Evolutionary conservation across 1,140 invertebrate genomes (phyloP), one percentile per base, ranked within the genome.

Genomic region (Lanistes nyassanus): DNA sequence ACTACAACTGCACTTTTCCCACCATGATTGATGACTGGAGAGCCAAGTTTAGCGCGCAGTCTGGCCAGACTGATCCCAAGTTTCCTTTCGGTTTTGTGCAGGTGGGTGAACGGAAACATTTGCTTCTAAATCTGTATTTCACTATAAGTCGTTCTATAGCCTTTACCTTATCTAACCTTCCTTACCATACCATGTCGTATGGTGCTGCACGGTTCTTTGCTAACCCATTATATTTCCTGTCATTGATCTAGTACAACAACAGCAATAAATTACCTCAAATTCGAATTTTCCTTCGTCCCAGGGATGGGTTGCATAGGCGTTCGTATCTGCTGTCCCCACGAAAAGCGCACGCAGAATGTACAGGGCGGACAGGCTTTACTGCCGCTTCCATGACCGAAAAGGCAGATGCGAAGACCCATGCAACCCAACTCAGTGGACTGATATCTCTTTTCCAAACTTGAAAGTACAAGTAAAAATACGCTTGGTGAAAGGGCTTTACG

Each of bases 1-100:
- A 39, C 21, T 85, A 86, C 76, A 80, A 79, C 68, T 85, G 85
- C 73, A 81, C 80, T 31, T 85, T 86, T 69, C 81, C 80, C 6
- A 72, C 76, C 1, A 85, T 86, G 83, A 83, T 85, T 47, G 66
- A 73, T 69, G 77, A 83, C 69, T 85, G 84, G 84, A 79, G 84
- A 53, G 42, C 75, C 42, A 76, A 76, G 16, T 85, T 81, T 60
- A 76, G 75, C 34, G 19, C 64, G 74, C 81, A 31, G 34, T 42
- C 37, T 65, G 76, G 39, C 71, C n/a, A n/a, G n/a, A 83, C 84
- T 26, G 64, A 79, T 55, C 42, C 64, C 2, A 55, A 56, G 5
- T 85, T 84, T 73, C 84, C 82, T 2, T 85, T 85, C 79, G 83
- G 83, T 16, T 84, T 85, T 79, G 85, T 85, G n/a, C 84, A 86